Percentiles rank a stretch among this genome's conserved stretches.
Conservation (phyloP, 2,113 vertebrate genomes). For the Syngnathus scovelli region DNA sequence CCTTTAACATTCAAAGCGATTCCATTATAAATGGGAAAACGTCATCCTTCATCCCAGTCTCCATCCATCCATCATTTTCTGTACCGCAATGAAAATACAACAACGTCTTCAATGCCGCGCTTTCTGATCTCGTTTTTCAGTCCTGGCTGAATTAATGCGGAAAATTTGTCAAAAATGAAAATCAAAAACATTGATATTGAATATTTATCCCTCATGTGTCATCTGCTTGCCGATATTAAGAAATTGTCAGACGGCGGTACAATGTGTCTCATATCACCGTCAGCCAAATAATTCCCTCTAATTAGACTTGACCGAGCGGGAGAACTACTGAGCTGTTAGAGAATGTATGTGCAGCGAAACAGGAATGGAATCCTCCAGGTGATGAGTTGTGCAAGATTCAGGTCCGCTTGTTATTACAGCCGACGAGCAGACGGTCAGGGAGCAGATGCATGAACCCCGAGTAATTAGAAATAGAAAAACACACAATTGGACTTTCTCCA, state of each 20-base stretch:
- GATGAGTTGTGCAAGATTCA: slow-evolving; percentile 32
- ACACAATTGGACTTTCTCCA: slow-evolving; percentile 4
- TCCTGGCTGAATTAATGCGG: background rate
- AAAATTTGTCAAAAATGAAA: background rate
- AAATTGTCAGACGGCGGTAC: slow-evolving; percentile 61
- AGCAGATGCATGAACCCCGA: slow-evolving; percentile 15
- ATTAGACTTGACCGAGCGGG: slow-evolving; percentile 41
- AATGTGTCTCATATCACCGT: slow-evolving; percentile 59
- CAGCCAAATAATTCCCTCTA: slow-evolving; percentile 50
- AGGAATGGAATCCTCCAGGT: background rate
- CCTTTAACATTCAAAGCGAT: background rate
- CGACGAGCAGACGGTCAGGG: slow-evolving; percentile 3
- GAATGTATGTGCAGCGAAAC: background rate
- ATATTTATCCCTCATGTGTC: slow-evolving; percentile 58
- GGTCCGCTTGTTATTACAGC: slow-evolving; percentile 11
- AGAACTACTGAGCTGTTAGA: slow-evolving; percentile 9
- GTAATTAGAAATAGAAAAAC: slow-evolving; percentile 27
- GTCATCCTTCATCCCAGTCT: background rate
- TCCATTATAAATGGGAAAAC: background rate
- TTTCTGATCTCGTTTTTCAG: background rate
- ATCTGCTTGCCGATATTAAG: slow-evolving; percentile 34
- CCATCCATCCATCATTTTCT: too few species aligned
- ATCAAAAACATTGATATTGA: slow-evolving; percentile 20
- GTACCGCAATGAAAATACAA: too few species aligned
- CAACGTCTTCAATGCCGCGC: background rate